A percentile compares a stretch with the other conserved stretches of the same genome.
These are phyloP conservation scores for Cataglyphis rosenhaueri DNA, from an alignment of 2,888 invertebrate species.

Conservation along the genomic window DNA sequence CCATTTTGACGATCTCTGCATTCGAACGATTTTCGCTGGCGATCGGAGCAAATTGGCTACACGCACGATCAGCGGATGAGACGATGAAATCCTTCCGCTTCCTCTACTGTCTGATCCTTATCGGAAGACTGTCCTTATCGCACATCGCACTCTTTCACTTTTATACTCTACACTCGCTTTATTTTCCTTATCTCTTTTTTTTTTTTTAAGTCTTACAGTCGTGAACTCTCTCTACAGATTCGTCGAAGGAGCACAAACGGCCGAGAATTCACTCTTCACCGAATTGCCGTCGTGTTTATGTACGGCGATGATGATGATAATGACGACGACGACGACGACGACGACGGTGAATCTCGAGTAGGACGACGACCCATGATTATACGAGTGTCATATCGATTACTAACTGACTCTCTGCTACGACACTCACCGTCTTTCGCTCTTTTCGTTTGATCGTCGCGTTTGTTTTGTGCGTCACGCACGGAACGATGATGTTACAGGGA, in stretches of 20 bases:
- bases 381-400: constrained; percentile 46
- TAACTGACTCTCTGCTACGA: constrained; percentile 8
- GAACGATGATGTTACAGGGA: background rate
- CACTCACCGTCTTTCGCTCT: background rate
- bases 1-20: constrained; percentile 83
- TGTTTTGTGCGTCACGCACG: constrained; percentile 35
- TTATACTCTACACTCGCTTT: background rate
- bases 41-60: constrained; percentile 50
- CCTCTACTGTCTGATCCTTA: background rate
- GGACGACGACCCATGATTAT: constrained; percentile 42
- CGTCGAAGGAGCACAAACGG: background rate
- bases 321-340: background rate
- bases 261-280: background rate
- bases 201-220: background rate
- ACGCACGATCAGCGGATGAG: background rate
- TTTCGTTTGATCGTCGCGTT: background rate
- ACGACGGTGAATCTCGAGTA: background rate
- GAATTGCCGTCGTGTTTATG: constrained; percentile 14
- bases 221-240: background rate
- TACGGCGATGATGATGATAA: background rate
- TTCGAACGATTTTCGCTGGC: constrained; percentile 82
- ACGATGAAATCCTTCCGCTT: background rate
- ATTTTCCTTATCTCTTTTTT: background rate
- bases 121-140: background rate
- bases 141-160: background rate